Evolutionary conservation across 1,140 invertebrate genomes (phyloP).

Genomic region (Heliconius himera): DNA sequence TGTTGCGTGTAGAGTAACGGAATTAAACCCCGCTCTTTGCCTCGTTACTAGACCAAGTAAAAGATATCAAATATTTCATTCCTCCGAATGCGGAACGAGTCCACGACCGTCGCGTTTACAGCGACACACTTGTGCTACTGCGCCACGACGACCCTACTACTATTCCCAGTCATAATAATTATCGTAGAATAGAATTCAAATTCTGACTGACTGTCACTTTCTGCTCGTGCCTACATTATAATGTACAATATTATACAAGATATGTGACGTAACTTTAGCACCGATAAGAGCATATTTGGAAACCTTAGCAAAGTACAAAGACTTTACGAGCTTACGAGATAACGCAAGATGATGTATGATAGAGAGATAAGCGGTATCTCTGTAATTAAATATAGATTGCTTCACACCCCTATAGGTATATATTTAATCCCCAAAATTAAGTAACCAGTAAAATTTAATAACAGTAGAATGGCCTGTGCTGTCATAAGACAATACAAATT

Average conservation of each 20-base stretch:
- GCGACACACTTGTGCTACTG: too few species aligned
- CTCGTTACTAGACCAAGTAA: too few species aligned
- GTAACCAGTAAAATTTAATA: slow-evolving; percentile 13
- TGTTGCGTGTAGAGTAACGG: too few species aligned
- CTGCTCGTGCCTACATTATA: too few species aligned
- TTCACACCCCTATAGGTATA: background rate
- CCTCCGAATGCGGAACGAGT: too few species aligned
- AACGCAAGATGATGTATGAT: slow-evolving; percentile 16
- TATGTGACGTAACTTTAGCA: slow-evolving; percentile 1
- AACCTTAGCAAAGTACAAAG: slow-evolving; percentile 1
- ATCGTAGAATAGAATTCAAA: background rate
- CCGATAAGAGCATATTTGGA: background rate
- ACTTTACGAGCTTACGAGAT: slow-evolving; percentile 22
- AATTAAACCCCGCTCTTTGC: too few species aligned
- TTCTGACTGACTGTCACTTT: background rate
- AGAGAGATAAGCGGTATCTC: slow-evolving; percentile 25
- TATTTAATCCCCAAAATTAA: slow-evolving; percentile 18
- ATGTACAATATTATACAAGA: background rate
- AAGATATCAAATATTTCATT: too few species aligned
- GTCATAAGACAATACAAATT: background rate
- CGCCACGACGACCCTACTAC: too few species aligned
- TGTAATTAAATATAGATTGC: slow-evolving; percentile 21
- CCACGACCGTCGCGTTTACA: too few species aligned
- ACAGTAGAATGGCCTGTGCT: background rate
- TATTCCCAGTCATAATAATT: too few species aligned